Conservation (phyloP, 2,888 invertebrate species). For the Ornithoptera priamus region DNA sequence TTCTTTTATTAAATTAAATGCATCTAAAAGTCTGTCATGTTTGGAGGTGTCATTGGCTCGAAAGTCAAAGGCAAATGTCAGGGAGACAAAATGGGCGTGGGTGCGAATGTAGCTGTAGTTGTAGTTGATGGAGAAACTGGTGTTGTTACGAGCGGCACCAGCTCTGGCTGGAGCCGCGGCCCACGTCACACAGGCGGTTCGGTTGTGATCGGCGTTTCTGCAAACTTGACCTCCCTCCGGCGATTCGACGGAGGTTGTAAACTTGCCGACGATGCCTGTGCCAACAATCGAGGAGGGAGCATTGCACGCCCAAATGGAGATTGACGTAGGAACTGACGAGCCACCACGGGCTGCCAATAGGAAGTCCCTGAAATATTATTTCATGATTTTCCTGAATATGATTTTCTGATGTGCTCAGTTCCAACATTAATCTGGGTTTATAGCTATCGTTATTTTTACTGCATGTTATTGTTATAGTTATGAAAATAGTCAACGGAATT, state of each 20-base stretch:
- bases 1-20: constrained; percentile 20
- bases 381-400: background rate
- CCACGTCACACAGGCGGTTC: constrained; percentile 74
- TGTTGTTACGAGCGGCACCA: constrained; percentile 72
- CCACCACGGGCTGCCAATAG: constrained; percentile 85
- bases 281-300: constrained; percentile 53
- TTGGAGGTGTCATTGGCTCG: constrained; percentile 54
- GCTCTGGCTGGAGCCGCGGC: constrained; percentile 77
- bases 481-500: too few species aligned
- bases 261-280: constrained; percentile 70
- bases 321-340: constrained; percentile 85
- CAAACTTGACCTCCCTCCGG: constrained; percentile 76
- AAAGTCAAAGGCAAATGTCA: constrained; percentile 47
- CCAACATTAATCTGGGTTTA: background rate
- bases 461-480: background rate
- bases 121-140: constrained; percentile 42
- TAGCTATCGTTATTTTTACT: background rate
- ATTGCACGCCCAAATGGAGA: constrained; percentile 81
- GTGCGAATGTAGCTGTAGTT: constrained; percentile 29
- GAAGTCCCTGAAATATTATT: constrained; percentile 56
- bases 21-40: constrained; percentile 61
- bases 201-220: constrained; percentile 54
- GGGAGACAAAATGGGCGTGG: constrained; percentile 41
- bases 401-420: background rate
- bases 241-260: constrained; percentile 66